These are phyloP conservation scores for Chydorus sphaericus DNA, from an alignment of 2,888 invertebrate genomes.

Conservation along the genomic window DNA sequence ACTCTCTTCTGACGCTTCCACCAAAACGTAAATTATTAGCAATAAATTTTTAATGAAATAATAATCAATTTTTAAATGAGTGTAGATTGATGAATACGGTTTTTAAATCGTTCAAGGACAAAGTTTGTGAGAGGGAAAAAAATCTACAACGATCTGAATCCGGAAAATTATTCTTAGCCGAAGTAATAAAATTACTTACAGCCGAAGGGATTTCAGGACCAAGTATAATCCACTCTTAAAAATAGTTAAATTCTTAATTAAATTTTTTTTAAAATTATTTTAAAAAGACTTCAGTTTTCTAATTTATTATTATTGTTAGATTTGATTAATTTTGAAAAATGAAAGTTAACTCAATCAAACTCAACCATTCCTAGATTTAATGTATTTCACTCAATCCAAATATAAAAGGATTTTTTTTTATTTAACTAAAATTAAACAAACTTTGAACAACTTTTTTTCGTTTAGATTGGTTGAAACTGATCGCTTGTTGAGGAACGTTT, in stretches of 20 bases:
- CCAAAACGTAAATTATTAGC: conserved; percentile 82
- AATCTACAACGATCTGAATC: conserved; percentile 9
- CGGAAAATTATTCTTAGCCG: conserved; percentile 5
- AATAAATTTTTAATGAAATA: background rate
- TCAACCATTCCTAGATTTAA: background rate
- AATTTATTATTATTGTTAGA: background rate
- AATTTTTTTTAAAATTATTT: too few relatives aligned
- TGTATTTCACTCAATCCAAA: background rate
- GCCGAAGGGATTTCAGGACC: conserved; percentile 7
- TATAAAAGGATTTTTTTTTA: background rate
- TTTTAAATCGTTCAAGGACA: conserved; percentile 76
- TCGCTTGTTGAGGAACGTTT: conserved; percentile 83
- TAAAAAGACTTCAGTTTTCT: too few relatives aligned
- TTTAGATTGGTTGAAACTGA: conserved; percentile 71
- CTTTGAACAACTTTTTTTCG: conserved; percentile 14
- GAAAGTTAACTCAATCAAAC: background rate
- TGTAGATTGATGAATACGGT: conserved; percentile 64
- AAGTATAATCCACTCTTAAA: too few relatives aligned
- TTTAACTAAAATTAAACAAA: conserved; percentile 11
- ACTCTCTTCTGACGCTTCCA: conserved; percentile 70
- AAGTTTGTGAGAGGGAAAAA: conserved; percentile 41
- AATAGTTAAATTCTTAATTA: too few relatives aligned
- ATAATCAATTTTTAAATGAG: too few relatives aligned
- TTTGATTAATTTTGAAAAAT: background rate
- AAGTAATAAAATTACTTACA: too few relatives aligned